phyloP scores from a whole-genome alignment of 2,113 vertebrate genomes.

The Nerophis ophidion region DNA sequence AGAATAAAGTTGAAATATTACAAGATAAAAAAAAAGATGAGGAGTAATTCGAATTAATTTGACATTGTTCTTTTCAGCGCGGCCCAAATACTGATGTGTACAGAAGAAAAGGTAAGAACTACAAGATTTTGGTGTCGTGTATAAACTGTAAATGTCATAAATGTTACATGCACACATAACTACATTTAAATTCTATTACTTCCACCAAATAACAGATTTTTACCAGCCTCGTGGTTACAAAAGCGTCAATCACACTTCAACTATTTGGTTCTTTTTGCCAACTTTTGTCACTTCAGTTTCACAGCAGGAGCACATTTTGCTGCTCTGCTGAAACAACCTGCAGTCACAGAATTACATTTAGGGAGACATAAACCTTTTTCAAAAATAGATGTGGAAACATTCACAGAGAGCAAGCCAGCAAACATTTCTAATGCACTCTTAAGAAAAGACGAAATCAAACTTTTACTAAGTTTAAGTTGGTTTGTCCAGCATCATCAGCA shows the following conservation, averaged over 20 bases:
- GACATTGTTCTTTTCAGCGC: background rate
- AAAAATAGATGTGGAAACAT: background rate
- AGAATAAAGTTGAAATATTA: background rate
- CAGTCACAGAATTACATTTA: too few species aligned
- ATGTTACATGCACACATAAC: background rate
- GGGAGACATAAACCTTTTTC: background rate
- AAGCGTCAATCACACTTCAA: background rate
- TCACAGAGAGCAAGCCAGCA: background rate
- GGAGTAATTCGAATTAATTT: background rate
- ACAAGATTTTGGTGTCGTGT: background rate
- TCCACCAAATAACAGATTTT: background rate
- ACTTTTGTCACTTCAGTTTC: background rate
- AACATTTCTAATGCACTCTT: background rate
- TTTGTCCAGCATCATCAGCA: conserved; percentile 18
- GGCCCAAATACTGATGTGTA: background rate
- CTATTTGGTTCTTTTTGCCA: background rate
- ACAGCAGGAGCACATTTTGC: background rate
- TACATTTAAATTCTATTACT: background rate
- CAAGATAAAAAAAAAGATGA: background rate
- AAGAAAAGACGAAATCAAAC: background rate
- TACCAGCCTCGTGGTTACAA: background rate
- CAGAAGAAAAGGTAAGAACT: background rate
- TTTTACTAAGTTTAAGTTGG: conserved; percentile 6
- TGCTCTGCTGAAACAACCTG: too few species aligned
- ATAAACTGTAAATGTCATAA: too few species aligned